phyloP scores from a whole-genome alignment of 2,113 vertebrate genomes.

The Cathartes aura region DNA sequence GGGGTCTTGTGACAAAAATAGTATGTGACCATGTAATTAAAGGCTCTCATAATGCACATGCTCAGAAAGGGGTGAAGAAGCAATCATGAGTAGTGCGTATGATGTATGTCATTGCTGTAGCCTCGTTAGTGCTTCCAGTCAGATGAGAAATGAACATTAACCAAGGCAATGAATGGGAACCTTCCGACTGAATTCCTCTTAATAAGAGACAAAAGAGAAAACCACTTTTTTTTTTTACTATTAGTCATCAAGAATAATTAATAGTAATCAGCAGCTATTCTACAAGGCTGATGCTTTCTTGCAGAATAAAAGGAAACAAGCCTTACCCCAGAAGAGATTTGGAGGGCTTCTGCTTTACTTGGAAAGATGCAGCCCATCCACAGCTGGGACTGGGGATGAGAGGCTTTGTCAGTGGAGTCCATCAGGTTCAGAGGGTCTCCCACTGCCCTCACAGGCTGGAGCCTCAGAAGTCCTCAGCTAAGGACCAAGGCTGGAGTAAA shows the following conservation, averaged over 20 bases:
- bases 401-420: neutral
- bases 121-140: neutral
- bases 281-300: neutral
- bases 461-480: neutral
- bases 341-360: neutral
- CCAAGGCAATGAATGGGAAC: neutral
- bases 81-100: neutral
- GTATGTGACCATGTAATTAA: neutral
- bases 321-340: neutral
- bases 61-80: neutral
- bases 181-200: neutral
- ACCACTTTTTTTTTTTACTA: neutral
- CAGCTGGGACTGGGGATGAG: neutral
- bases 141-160: neutral
- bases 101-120: neutral
- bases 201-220: neutral
- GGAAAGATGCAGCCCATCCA: neutral
- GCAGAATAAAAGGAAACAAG: neutral
- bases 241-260: neutral
- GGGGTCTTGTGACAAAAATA: constrained; percentile 26
- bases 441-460: neutral
- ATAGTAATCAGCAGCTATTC: neutral
- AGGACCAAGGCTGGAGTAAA: neutral
- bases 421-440: neutral
- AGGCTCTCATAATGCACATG: neutral